Percentiles rank a stretch among this genome's conserved stretches.
phyloP scores from a whole-genome alignment of 2,888 invertebrate genomes.

The Dicranocentrus wangi region DNA sequence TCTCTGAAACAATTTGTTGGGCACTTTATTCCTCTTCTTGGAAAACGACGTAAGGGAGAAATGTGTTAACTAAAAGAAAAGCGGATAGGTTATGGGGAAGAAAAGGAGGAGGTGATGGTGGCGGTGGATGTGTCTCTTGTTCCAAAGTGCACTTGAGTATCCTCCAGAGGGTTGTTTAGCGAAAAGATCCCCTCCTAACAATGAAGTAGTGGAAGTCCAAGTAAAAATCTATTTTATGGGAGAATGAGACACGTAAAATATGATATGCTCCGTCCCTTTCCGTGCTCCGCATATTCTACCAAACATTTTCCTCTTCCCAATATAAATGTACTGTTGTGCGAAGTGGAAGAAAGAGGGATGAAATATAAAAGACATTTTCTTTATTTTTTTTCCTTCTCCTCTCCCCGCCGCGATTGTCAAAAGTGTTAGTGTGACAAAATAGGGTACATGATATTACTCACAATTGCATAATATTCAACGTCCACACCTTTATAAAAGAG shows the following conservation, averaged over 20 bases:
- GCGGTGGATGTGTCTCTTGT: no score
- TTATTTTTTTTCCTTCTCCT: no score
- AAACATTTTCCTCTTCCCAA: conserved; percentile 14
- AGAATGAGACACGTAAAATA: conserved; percentile 55
- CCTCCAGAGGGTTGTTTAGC: conserved; percentile 53
- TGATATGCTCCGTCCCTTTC: conserved; percentile 48
- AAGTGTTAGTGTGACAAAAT: conserved; percentile 41
- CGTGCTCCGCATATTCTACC: conserved; percentile 55
- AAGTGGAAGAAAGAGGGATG: conserved; percentile 27
- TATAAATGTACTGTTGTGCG: conserved; percentile 24
- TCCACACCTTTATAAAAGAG: no score
- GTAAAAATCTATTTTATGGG: conserved; percentile 53
- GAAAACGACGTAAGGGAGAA: neutral
- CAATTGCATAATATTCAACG: no score
- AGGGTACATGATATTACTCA: conserved; percentile 11
- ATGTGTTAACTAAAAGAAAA: neutral
- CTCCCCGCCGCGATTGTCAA: no score
- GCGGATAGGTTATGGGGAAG: conserved; percentile 33
- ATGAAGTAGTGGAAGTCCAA: conserved; percentile 48
- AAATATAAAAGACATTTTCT: conserved; percentile 28
- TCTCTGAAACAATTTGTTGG: conserved; percentile 3
- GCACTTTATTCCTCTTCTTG: neutral
- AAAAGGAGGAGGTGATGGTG: no score
- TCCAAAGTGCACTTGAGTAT: conserved; percentile 45
- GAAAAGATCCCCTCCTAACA: conserved; percentile 13